Base-by-base conservation (phyloP, 1,140 invertebrate species). In the Nasonia vitripennis region DNA sequence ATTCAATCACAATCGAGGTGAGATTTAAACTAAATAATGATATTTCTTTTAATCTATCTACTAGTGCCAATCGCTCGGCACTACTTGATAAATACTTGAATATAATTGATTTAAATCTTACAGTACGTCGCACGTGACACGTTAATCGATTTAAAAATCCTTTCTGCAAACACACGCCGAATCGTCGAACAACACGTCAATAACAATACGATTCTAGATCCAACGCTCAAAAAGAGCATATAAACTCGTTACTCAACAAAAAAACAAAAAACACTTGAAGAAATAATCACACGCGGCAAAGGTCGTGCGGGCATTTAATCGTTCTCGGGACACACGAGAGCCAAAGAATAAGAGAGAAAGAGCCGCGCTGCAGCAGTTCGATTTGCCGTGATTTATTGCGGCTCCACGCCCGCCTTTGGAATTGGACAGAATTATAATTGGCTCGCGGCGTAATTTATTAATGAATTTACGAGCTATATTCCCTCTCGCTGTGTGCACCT, bases 361-460 rank as follows among this genome's bases (percentile, higher is more conserved):
- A 37, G 34, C 34, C 34, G 34, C 34, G 67, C 55, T 41, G 27
- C 86, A 83, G 88, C 87, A 88, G 88, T 84, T 90, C 89, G 88
- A 87, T 90, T 89, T 86, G 86, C 68, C 20, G 85, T 88, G 87
- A 90, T 90, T 90, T 90, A 90, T 90, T 88, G 31, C 41, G 87
- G 87, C 81, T 84, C 81, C 87, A 88, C 88, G 86, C 87, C 88
- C 86, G 89, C 85, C 85, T 80, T 14, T 55, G 86, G 86, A 90
- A 90, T 89, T 89, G 83, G 88, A 90, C 89, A 90, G 89, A 90
- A 90, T 90, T 90, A 89, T 90, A 90, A 90, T 90, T 90, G 90
- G 89, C 85, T 89, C 81, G 17, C 81, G 17, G 83, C 71, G 89
- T 89, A 90, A 90, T 90, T 90, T 90, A 89, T 90, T 90, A 90